Percentiles rank a stretch among this genome's conserved stretches.
Conservation (phyloP, 1,140 invertebrate genomes). For the Pissodes strobi region DNA sequence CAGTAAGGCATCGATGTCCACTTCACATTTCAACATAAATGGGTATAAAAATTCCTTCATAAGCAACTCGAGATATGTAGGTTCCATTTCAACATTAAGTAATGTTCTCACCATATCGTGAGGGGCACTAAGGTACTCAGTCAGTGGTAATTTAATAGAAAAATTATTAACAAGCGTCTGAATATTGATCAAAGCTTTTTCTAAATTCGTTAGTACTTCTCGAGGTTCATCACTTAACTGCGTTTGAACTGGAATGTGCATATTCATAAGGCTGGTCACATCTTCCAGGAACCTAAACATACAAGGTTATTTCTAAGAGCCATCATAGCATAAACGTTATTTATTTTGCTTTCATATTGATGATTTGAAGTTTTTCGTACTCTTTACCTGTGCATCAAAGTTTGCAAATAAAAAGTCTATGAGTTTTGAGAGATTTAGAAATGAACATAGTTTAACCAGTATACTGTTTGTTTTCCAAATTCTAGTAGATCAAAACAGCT, state of each 20-base stretch:
- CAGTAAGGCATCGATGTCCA: constrained; percentile 34
- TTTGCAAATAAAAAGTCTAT: too few species aligned
- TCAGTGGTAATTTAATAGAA: constrained; percentile 34
- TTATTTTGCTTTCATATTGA: too few species aligned
- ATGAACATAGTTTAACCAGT: too few species aligned
- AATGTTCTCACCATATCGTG: constrained; percentile 20
- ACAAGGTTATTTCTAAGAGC: too few species aligned
- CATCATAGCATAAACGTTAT: too few species aligned
- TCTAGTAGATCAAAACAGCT: too few species aligned
- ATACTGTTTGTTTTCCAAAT: too few species aligned
- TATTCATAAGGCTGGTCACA: constrained; percentile 36
- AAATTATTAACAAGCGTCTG: constrained; percentile 38
- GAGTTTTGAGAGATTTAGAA: too few species aligned
- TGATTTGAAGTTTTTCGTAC: too few species aligned
- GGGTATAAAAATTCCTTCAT: constrained; percentile 41
- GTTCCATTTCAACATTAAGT: constrained; percentile 21
- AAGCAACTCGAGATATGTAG: constrained; percentile 34
- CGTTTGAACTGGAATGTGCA: constrained; percentile 31
- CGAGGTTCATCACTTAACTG: constrained; percentile 21
- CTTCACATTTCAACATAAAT: constrained; percentile 37
- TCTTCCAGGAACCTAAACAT: constrained; percentile 34
- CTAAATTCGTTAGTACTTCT: constrained; percentile 26
- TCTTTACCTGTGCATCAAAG: too few species aligned
- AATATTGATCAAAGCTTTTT: constrained; percentile 33
- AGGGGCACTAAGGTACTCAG: constrained; percentile 31